Evolutionary conservation across 2,797 vertebrate genomes (phyloP).

Genomic region (Xyrichtys novacula): DNA sequence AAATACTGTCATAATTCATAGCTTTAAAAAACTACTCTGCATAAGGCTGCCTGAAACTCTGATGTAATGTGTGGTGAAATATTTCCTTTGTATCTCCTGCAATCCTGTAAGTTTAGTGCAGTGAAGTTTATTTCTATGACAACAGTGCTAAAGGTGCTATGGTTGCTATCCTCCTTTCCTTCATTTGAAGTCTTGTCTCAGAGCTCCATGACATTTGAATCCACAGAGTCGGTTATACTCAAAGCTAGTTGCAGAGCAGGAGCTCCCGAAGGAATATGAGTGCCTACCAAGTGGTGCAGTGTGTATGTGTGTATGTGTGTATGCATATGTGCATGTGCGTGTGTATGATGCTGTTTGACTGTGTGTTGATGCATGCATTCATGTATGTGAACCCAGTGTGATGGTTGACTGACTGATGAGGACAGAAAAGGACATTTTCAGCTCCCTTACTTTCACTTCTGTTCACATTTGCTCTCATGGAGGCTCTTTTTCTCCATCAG

Average conservation of each 20-base stretch:
- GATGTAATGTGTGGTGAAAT: conserved; percentile 16
- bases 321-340: background rate
- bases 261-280: conserved; percentile 12
- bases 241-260: conserved; percentile 35
- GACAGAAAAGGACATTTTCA: conserved; percentile 10
- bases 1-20: background rate
- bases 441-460: background rate
- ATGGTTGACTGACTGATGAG: conserved; percentile 47
- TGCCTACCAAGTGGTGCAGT: conserved; percentile 18
- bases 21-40: too few relatives aligned
- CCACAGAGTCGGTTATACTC: conserved; percentile 21
- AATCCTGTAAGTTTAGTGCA: conserved; percentile 15
- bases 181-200: background rate
- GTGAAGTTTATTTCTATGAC: conserved; percentile 27
- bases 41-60: background rate
- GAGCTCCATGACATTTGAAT: conserved; percentile 29
- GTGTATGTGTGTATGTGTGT: background rate
- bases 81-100: conserved; percentile 21
- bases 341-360: background rate
- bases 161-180: conserved; percentile 6
- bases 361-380: conserved; percentile 9
- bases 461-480: background rate
- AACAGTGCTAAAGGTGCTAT: conserved; percentile 15
- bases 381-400: conserved; percentile 27
- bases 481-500: background rate